Evolutionary conservation across 2,888 invertebrate genomes (phyloP).

Genomic region (Meiosimyza decipiens): DNA sequence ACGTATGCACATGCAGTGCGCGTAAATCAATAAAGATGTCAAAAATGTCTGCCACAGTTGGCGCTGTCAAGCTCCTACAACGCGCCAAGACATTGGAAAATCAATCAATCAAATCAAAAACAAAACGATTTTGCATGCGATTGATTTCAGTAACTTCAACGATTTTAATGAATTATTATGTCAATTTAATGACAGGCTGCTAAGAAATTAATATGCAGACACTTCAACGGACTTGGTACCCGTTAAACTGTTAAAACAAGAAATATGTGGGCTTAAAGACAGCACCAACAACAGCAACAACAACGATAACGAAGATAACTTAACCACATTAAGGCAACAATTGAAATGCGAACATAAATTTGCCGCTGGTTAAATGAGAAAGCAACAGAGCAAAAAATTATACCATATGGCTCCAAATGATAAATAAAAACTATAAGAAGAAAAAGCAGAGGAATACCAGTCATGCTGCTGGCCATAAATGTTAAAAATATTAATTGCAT

Average conservation of each 20-base stretch:
- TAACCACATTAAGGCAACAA: not conserved
- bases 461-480: constrained; percentile 18
- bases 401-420: not conserved
- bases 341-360: not conserved
- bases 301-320: too few relatives aligned
- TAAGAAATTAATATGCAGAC: constrained; percentile 9
- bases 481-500: constrained; percentile 21
- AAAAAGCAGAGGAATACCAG: not conserved
- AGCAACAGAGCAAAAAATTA: not conserved
- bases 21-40: constrained; percentile 40
- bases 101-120: not conserved
- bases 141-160: not conserved
- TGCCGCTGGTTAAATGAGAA: not conserved
- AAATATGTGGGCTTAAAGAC: not conserved
- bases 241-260: not conserved
- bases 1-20: not conserved
- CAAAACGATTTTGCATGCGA: not conserved
- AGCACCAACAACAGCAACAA: not conserved
- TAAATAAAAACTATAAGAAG: not conserved
- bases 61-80: not conserved
- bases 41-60: constrained; percentile 24
- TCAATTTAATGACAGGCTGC: constrained; percentile 6
- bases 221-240: not conserved
- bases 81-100: constrained; percentile 9
- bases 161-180: constrained; percentile 14